Base-by-base conservation (phyloP, 2,797 vertebrate genomes). In the Galago senegalensis region DNA sequence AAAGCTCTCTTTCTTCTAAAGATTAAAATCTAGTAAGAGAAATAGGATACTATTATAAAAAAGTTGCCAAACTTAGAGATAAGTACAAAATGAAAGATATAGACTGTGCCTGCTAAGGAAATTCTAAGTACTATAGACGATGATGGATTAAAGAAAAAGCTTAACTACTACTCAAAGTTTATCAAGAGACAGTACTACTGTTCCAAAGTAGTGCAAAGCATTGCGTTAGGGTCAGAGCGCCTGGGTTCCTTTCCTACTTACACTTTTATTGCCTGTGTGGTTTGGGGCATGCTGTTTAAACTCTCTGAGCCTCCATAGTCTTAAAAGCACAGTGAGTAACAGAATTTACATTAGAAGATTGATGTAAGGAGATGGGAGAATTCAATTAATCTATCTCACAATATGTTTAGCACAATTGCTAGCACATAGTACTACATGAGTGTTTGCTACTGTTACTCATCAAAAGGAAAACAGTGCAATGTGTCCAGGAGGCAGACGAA, bases 1-100 rank as follows among this genome's bases (percentile, higher is more conserved):
- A 31, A 2, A 16, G 6, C 2, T 16, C 67, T 95, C 18, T 67
- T 89, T 94, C 20, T 37, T 84, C 53, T 43, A 40, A 86, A 94
- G 61, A 65, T 97, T 95, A 76, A 91, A 91, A 58, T 69, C 60
- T 69, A 89, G 25, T 60, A 90, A 81, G 25, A 89, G 16, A 88
- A 2, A 53, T 31, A 86, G 9, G 23, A 58, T 76, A n/a, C 29
- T 61, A 31, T 2, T 53, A 16, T 77, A 63, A 29, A 65, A 88
- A 70, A 1, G 91, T 58, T 93, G 34, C 10, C 34, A 80, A 7
- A 40, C 9, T 94, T 97, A 40, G 27, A 6, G 9, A 4, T 85
- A 67, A 92, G 5, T 81, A 65, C 16, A 23, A 89, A 92, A 25
- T 63, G 40, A 88, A 63, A 92, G 14, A 79, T 60, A 83, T 3